Conservation (phyloP, 1,140 invertebrate species). For the Pseudomyrmex cubaensis region DNA sequence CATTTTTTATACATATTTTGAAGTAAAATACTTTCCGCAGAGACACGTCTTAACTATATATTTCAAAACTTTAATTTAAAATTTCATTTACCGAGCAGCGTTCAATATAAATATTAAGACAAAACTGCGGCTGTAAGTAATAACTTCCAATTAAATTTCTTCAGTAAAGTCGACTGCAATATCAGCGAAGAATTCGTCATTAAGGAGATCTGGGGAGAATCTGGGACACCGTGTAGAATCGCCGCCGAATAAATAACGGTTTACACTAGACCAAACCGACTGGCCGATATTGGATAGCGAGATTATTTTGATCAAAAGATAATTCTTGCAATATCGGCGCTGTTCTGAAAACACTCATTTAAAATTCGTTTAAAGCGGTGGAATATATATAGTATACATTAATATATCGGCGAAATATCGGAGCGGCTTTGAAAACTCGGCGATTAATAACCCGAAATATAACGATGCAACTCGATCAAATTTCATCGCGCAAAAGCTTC, state of each 20-base stretch:
- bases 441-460: conserved; percentile 34
- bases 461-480: conserved; percentile 36
- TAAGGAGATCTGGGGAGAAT: background rate
- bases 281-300: conserved; percentile 24
- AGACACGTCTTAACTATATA: background rate
- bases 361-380: conserved; percentile 50
- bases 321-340: conserved; percentile 49
- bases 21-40: too few species aligned
- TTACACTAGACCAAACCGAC: background rate
- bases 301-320: conserved; percentile 39
- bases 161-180: background rate
- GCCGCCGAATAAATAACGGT: conserved; percentile 38
- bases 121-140: background rate
- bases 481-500: conserved; percentile 20
- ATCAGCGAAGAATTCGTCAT: conserved; percentile 26
- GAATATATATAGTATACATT: conserved; percentile 24
- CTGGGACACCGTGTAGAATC: background rate
- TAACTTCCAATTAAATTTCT: conserved; percentile 11
- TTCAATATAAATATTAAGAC: conserved; percentile 9
- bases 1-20: too few species aligned
- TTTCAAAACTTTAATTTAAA: background rate
- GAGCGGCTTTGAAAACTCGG: conserved; percentile 36
- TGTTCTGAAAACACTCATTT: conserved; percentile 30
- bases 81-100: background rate
- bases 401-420: conserved; percentile 40